These are phyloP conservation scores for Distichodus sexfasciatus DNA, from an alignment of 2,797 vertebrate species.

Conservation along the genomic window DNA sequence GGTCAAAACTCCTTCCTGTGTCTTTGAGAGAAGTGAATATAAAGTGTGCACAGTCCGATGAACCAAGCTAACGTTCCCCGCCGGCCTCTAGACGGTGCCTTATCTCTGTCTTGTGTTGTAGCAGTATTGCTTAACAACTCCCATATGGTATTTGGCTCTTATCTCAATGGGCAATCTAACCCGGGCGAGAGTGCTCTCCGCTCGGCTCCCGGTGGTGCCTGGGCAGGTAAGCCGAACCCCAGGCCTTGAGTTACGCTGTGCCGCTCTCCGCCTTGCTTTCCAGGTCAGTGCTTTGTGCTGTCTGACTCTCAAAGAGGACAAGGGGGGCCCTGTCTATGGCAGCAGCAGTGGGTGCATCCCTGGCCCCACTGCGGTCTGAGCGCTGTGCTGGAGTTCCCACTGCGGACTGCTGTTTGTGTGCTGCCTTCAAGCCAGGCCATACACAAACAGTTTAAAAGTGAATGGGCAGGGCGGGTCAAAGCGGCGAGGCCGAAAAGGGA, in stretches of 20 bases:
- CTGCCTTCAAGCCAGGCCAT: conserved; percentile 31
- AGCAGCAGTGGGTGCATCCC: conserved; percentile 25
- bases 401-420: conserved; percentile 38
- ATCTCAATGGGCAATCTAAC: conserved; percentile 75
- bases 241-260: conserved; percentile 70
- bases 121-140: conserved; percentile 69
- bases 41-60: conserved; percentile 37
- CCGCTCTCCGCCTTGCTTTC: conserved; percentile 46
- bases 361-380: conserved; percentile 27
- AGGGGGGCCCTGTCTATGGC: conserved; percentile 52
- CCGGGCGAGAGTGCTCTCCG: conserved; percentile 64
- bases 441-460: conserved; percentile 41
- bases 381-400: conserved; percentile 8
- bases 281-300: conserved; percentile 52
- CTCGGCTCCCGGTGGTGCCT: conserved; percentile 65
- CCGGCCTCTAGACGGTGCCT: conserved; percentile 60
- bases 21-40: not conserved
- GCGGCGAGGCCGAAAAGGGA: no score
- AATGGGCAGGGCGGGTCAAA: conserved; percentile 2
- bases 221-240: conserved; percentile 71
- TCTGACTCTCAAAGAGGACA: conserved; percentile 52
- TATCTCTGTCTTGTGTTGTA: conserved; percentile 76
- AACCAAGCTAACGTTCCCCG: conserved; percentile 41
- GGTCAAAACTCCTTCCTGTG: conserved; percentile 23
- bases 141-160: conserved; percentile 69